Evolutionary conservation across 64 coral and sea anemone species (phyloP), one percentile per base, ranked within the genome.

Genomic region (Montipora efflorescens): DNA sequence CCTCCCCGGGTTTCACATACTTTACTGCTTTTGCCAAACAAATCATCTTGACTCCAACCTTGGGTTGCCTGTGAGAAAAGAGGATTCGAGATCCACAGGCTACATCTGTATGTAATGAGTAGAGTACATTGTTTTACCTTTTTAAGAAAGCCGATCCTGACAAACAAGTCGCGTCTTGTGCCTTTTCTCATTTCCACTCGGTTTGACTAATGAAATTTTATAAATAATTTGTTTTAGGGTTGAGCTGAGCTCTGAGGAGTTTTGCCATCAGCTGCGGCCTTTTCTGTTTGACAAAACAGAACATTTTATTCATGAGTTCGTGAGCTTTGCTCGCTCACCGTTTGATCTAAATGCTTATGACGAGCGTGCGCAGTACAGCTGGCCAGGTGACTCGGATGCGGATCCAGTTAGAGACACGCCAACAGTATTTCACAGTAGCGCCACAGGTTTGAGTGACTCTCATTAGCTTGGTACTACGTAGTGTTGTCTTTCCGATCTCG

Each of bases 301-400:
- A 0, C 97, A 96, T 20, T 99, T 99, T 78, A 51, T 93, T 75
- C 95, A 99, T 67, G 97, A 99, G 81, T 94, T 99, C 75, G 47
- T 85, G 18, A 92, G 81, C 16, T 99, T 96, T 94, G 97, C 97
- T 75, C 95, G 92, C 14, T 93, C 97, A 18, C 97, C 97, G 5
- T 99, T 92, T 52, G 97, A 99, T 70, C 81, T 99, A 80, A 83
- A 53, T 36, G 80, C 98, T 20, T 99, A 99, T 90, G 98, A 96
- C 47, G 86, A 93, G 15, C 89, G 85, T 80, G 98, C 80, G 36
- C 89, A 94, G 79, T 99, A 99, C 71, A 93, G 67, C 20, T 84
- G 82, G 64, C 92, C 89, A 4, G 80, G 25, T 15, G 36, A 77
- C 2, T 70, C 83, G 67, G 70, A 11, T 36, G 11, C 53, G 6